phyloP scores from a whole-genome alignment of 1,140 invertebrate species.

The Psix sp. region DNA sequence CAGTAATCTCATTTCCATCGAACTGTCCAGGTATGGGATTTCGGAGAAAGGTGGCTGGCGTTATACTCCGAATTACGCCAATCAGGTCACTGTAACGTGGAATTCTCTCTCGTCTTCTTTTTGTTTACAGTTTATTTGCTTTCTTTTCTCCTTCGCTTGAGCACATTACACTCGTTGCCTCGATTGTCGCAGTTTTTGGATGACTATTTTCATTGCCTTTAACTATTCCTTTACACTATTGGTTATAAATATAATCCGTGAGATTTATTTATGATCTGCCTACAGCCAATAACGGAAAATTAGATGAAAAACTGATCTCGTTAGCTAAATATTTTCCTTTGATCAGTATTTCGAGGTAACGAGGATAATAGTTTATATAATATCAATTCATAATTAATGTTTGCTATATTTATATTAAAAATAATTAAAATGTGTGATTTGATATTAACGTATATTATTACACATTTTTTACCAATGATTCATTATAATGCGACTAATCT shows the following conservation, averaged over 20 bases:
- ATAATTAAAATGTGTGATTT: conserved; percentile 10
- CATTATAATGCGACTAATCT: too few relatives aligned
- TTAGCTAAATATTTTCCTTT: conserved; percentile 36
- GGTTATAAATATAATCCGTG: conserved; percentile 23
- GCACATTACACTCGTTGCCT: conserved; percentile 13
- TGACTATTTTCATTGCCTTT: too few relatives aligned
- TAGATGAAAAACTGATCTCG: conserved; percentile 32
- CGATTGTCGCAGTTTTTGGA: conserved; percentile 23
- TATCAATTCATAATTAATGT: conserved; percentile 1
- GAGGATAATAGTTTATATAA: conserved; percentile 11
- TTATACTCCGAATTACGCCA: conserved; percentile 63
- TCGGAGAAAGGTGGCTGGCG: conserved; percentile 69
- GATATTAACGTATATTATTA: not conserved
- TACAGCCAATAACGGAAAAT: conserved; percentile 50
- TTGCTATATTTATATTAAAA: conserved; percentile 1
- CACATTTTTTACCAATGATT: too few relatives aligned
- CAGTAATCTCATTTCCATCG: conserved; percentile 89
- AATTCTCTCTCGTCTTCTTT: conserved; percentile 40
- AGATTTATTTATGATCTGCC: conserved; percentile 30
- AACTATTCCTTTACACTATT: too few relatives aligned
- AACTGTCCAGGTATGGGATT: conserved; percentile 85
- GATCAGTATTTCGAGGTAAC: conserved; percentile 28
- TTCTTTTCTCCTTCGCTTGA: conserved; percentile 26
- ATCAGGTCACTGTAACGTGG: conserved; percentile 64
- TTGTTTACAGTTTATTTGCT: conserved; percentile 30